Base-by-base conservation (phyloP, 2,797 vertebrate genomes). In the Manis javanica region DNA sequence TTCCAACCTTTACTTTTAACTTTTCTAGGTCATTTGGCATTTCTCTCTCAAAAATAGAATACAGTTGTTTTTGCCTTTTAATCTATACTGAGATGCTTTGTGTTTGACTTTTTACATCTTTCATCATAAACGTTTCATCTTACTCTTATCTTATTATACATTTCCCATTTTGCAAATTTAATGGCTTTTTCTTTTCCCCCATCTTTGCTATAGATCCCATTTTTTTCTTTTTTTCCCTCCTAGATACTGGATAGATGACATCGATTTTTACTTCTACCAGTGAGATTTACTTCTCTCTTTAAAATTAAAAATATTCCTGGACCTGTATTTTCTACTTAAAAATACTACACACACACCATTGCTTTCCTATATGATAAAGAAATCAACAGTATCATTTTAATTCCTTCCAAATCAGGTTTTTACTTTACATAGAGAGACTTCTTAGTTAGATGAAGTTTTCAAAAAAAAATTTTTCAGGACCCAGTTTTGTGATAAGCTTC, bases 301-400 rank as follows among this genome's bases (percentile, higher is more conserved):
- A 91, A 91, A 86, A 93, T 91, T 78, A 42, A 15, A 69, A 71
- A 63, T 86, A 49, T 74, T 63, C 55, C n/a, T 79, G 42, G 51
- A 95, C 39, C 29, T 26, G 1, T 53, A 63, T 81, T 87, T 96
- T 87, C 89, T 85, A 95, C n/a, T 90, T 94, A 61, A 87, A 94
- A 78, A n/a, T 59, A 78, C 26, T 12, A 34, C 9, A 31, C 46
- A 21, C 14, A 49, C 7, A 24, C 1, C 21, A n/a, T 5, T 92
- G 46, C 64, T 49, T 92, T 85, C 78, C 16, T 86, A 78, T 31
- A 81, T 68, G 31, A 88, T 66, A 77, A 82, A 79, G 12, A 87
- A 90, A 59, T 24, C 19, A 59, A 16, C 5, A 29, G 7, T 77
- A 71, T 90, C 16, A 81, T 49, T 92, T 78, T 66, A 78, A 46